Conservation (phyloP, 2,113 vertebrate genomes). For the Hemichromis elongatus region DNA sequence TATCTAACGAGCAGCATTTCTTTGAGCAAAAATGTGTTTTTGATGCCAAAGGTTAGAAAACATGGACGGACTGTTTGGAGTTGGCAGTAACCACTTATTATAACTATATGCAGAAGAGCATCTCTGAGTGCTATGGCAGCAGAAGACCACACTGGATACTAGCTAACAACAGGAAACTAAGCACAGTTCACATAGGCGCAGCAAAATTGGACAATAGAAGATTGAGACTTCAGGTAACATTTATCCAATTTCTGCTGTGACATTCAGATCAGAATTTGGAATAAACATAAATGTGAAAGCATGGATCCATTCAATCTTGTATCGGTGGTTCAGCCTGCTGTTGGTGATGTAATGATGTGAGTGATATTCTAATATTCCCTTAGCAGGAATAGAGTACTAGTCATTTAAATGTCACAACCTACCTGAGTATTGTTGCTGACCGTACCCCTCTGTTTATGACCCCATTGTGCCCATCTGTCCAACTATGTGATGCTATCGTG, state of each 20-base stretch:
- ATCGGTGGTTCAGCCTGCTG: background rate
- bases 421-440: background rate
- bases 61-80: accelerated
- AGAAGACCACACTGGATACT: background rate
- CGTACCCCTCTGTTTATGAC: background rate
- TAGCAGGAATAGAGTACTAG: background rate
- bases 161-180: background rate
- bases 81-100: background rate
- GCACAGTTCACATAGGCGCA: background rate
- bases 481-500: background rate
- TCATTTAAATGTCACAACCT: background rate
- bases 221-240: too few relatives aligned
- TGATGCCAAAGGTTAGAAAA: background rate
- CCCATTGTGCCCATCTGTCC: background rate
- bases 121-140: background rate
- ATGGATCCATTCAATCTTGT: background rate
- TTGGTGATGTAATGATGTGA: background rate
- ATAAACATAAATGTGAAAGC: background rate
- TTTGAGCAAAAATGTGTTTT: background rate
- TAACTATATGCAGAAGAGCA: background rate
- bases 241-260: background rate
- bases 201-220: background rate
- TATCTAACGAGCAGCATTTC: background rate
- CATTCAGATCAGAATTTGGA: background rate
- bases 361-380: background rate